phyloP scores from a whole-genome alignment of 2,113 vertebrate species.

The Melanotaenia duboulayi region DNA sequence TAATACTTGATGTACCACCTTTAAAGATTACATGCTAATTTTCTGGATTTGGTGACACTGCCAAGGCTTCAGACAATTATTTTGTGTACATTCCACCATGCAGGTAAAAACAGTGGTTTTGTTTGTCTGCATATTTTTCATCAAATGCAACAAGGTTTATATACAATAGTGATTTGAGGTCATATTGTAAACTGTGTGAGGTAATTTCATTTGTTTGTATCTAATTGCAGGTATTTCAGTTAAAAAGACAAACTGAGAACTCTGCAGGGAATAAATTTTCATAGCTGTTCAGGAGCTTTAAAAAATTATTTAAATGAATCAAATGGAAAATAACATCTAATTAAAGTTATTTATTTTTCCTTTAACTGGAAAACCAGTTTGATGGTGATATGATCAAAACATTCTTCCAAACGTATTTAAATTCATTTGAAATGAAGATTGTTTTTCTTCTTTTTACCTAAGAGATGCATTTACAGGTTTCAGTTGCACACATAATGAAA shows the following conservation, averaged over 20 bases:
- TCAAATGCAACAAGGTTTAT: not conserved
- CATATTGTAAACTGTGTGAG: not conserved
- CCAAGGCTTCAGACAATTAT: not conserved
- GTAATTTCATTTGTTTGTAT: not conserved
- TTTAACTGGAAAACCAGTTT: not conserved
- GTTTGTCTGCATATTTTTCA: not conserved
- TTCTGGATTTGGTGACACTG: conserved; percentile 1
- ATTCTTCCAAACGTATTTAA: too few species aligned
- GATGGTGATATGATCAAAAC: too few species aligned
- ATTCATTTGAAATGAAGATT: too few species aligned
- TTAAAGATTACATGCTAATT: conserved; percentile 7
- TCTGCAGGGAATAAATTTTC: not conserved
- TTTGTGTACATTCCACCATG: not conserved
- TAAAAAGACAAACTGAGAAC: not conserved
- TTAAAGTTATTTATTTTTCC: not conserved
- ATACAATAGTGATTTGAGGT: not conserved
- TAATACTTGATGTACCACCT: conserved; percentile 16
- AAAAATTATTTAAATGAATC: too few species aligned
- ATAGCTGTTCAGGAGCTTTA: not conserved
- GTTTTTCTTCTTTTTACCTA: too few species aligned
- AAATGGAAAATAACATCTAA: not conserved
- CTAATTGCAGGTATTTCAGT: not conserved
- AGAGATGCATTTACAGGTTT: too few species aligned
- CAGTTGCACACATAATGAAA: not conserved
- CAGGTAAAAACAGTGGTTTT: too few species aligned